phyloP scores from a whole-genome alignment of 2,797 vertebrate species.

The Scolopax bukidnonensis region DNA sequence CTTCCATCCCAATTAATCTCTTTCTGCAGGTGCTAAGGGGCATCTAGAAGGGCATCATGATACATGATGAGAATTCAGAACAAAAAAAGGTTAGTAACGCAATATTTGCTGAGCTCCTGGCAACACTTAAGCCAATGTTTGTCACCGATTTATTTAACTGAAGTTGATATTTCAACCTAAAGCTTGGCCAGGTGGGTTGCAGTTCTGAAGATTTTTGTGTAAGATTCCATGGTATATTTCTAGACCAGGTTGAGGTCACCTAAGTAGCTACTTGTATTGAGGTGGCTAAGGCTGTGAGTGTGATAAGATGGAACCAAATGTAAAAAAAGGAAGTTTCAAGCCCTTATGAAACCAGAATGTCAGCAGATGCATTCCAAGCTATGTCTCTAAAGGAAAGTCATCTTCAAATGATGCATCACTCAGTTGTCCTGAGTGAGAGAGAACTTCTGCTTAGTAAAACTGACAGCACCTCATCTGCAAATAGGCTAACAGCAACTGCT shows the following conservation, averaged over 20 bases:
- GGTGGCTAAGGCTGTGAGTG: not conserved
- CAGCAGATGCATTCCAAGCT: not conserved
- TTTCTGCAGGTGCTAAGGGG: not conserved
- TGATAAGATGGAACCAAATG: not conserved
- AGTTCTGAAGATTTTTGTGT: not conserved
- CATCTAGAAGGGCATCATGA: not conserved
- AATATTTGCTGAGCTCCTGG: not conserved
- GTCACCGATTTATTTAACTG: not conserved
- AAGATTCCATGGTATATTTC: not conserved
- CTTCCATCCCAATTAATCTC: not conserved
- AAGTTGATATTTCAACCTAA: not conserved
- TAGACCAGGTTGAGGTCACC: not conserved
- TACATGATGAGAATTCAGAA: not conserved
- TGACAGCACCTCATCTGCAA: not conserved
- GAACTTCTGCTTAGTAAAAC: not conserved
- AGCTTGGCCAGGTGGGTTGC: not conserved
- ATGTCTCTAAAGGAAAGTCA: rapidly evolving
- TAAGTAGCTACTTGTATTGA: not conserved
- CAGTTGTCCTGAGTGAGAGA: not conserved
- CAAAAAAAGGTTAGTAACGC: not conserved
- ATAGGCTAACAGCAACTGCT: not conserved
- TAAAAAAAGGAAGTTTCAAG: not conserved
- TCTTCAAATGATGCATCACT: not conserved
- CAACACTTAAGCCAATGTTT: not conserved
- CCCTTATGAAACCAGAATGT: not conserved